Base-by-base conservation (phyloP, 1,140 invertebrate genomes). In the Pogonus chalceus region DNA sequence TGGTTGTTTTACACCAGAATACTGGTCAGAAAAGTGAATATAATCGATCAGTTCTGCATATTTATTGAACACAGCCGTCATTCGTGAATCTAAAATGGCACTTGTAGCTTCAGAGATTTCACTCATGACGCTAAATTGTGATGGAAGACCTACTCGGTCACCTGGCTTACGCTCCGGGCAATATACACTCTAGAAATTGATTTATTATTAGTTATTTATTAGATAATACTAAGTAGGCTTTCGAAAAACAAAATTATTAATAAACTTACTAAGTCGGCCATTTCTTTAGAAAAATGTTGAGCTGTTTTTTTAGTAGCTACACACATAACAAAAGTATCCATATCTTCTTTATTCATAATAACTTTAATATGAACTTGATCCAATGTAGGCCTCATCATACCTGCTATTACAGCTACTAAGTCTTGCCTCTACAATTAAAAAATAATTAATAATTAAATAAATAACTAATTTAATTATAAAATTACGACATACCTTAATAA, bases 11-110 rank as follows among this genome's bases (percentile, higher is more conserved):
- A 80, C 79, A 37, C 96, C 90, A 60, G 85, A 88, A 72, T 85
- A 98, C 67, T 96, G 90, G 75, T 99, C 96, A 53, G 93, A 96
- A 64, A 99, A 85, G 73, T 99, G 95, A 70, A 99, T 89, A 72
- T 88, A 98, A 69, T 99, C 95, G 61, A 99, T 82, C 63, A 84
- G 77, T 56, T 85, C 79, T 58, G 87, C 79, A 76, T 89, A 95
- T 73, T 90, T 94, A 56, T 85, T 82, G 55, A 98, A 75, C 47
- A 91, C 82, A 58, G 87, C 79, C 49, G 79, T 75, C 61, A 95
- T 81, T 69, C 89, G 87, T 54, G 83, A 78, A 76, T 97, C 94
- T n/a, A 89, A 69, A 55, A 96, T 78, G 37, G 82, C 81, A 56
- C 81, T 79, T 22, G 87, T 80, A 23, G 87, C 91, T 78, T 97